Base-by-base conservation (phyloP, 2,797 vertebrate genomes). In the Spinibarbus caldwelli region DNA sequence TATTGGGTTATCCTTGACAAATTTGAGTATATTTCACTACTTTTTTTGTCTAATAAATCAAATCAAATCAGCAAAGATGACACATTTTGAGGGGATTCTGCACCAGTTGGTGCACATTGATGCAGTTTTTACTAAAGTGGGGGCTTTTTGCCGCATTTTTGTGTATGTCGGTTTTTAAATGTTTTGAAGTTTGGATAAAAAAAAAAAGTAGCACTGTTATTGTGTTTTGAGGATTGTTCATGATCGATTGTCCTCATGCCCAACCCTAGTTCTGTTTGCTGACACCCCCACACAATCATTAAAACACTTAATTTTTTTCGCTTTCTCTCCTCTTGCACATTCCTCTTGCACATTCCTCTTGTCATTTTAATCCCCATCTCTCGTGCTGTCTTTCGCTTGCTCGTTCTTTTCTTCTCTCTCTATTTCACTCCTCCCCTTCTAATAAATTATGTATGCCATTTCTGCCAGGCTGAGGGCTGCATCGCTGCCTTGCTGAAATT, bases 401-500 rank as follows among this genome's bases (percentile, higher is more conserved):
- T 47, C n/a, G 21, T 41, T 54, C 10, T 34, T 70, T 57, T 34
- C 23, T 62, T 57, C 31, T 91, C 90, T 93, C 93, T 92, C 93
- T 92, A 89, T 92, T 90, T 94, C 94, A 95, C 95, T 87, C 88
- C 93, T 87, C 93, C 93, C 91, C 80, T 85, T 67, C 90, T 93
- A 86, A 96, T 95, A 96, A 96, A 94, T 96, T 95, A 96, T 95
- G 93, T 91, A 94, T 95, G 93, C 93, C 90, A 93, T 93, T 92
- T 94, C 90, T 94, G 95, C 95, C 96, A 94, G 92, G 90, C 91
- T 89, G 93, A 94, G 92, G 91, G 93, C 94, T 94, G 94, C 94
- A 93, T 95, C 94, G 94, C 95, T 97, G 95, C 97, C 93, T 95
- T 95, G 91, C 93, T 97, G 94, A 91, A 92, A 93, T 94, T 93